Evolutionary conservation across 2,888 invertebrate species (phyloP).

Genomic region (Agrotis segetum): DNA sequence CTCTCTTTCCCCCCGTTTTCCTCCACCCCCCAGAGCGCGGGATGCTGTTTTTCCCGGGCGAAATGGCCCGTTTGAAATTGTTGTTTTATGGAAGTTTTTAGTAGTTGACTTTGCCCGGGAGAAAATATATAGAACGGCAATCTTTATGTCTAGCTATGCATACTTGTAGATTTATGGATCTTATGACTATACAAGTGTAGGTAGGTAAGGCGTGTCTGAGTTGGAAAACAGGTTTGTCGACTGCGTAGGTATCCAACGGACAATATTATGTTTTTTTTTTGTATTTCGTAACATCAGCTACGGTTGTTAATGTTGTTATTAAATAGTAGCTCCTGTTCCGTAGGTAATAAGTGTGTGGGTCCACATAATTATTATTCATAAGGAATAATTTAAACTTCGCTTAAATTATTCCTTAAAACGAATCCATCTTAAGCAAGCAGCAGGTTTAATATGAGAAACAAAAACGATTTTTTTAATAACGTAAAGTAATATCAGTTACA

Average conservation of each 20-base stretch:
- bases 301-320: too few species aligned
- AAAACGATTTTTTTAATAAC: background rate
- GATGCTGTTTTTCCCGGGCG: conserved; percentile 90
- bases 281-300: background rate
- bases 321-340: background rate
- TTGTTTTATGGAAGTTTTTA: conserved; percentile 91
- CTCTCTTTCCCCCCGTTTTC: conserved; percentile 62
- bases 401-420: background rate
- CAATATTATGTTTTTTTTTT: background rate
- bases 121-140: conserved; percentile 87
- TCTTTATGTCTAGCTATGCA: conserved; percentile 78
- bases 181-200: conserved; percentile 35
- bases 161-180: conserved; percentile 52
- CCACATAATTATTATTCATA: too few species aligned
- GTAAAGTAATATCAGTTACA: background rate
- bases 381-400: too few species aligned
- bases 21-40: conserved; percentile 74
- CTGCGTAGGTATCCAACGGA: background rate
- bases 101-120: conserved; percentile 89
- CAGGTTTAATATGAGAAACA: background rate
- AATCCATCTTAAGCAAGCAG: accelerated
- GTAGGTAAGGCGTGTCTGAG: conserved; percentile 6
- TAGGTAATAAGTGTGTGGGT: background rate
- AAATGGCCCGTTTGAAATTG: conserved; percentile 91
- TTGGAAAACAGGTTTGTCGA: background rate